Conservation (phyloP, 2,113 vertebrate genomes). For the Mustela nigripes region DNA sequence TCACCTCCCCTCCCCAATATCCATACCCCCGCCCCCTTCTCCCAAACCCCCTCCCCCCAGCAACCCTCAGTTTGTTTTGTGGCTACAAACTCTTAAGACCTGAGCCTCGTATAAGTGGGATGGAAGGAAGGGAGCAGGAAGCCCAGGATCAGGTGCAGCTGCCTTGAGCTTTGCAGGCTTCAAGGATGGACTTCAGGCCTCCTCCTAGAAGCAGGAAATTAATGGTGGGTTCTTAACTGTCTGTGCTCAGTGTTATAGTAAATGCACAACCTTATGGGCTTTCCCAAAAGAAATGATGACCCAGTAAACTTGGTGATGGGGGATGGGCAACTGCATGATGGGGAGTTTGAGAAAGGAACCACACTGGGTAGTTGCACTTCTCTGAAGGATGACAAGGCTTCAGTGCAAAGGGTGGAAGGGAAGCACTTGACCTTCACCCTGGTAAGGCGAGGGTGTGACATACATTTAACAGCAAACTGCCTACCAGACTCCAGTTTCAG, state of each 20-base stretch:
- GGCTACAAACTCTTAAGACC: not conserved
- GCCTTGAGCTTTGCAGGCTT: not conserved
- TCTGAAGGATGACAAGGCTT: constrained; percentile 29
- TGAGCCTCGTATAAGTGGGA: not conserved
- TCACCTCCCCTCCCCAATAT: too few species aligned
- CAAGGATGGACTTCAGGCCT: not conserved
- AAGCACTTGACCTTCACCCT: not conserved
- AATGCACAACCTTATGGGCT: not conserved
- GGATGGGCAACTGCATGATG: not conserved
- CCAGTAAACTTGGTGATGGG: not conserved
- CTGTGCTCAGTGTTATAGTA: not conserved
- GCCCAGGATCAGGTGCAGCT: not conserved
- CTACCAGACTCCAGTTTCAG: constrained; percentile 22
- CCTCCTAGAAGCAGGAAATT: not conserved
- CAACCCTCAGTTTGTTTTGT: too few species aligned
- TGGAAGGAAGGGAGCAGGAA: not conserved
- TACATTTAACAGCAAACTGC: not conserved
- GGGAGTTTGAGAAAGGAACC: not conserved
- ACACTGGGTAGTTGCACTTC: not conserved
- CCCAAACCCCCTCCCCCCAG: too few species aligned
- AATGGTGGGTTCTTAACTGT: not conserved
- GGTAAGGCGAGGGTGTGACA: constrained; percentile 18
- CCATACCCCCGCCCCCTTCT: too few species aligned
- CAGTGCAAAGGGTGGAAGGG: not conserved
- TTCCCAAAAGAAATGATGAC: constrained; percentile 8